These are phyloP conservation scores for Rhodophaea formosa DNA, from an alignment of 2,888 invertebrate genomes.

Conservation along the genomic window DNA sequence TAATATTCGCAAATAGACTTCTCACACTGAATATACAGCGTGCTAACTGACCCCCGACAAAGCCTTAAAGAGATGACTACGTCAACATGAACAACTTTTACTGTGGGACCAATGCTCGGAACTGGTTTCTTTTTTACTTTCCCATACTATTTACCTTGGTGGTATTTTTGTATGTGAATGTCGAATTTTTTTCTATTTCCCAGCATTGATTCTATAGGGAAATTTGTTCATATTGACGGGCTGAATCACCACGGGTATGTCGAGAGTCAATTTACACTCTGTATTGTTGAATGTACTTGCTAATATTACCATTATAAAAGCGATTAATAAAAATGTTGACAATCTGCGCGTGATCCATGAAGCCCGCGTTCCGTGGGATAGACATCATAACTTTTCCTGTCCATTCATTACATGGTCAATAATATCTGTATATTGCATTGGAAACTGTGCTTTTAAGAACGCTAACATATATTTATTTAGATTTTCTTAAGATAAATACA, in stretches of 20 bases:
- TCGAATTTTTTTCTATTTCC: no score
- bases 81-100: no score
- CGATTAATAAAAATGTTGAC: not conserved
- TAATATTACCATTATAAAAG: not conserved
- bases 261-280: no score
- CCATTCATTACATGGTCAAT: not conserved
- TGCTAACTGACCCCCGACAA: no score
- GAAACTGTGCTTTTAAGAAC: not conserved
- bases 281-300: not conserved
- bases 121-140: no score
- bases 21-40: not conserved
- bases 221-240: no score
- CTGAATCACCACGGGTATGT: no score
- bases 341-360: not conserved
- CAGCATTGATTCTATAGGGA: no score
- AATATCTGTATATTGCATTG: not conserved
- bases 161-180: no score
- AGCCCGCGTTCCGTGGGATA: constrained; percentile 6
- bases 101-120: no score
- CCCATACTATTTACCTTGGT: no score
- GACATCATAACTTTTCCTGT: not conserved
- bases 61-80: no score
- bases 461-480: not conserved
- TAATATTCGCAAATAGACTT: not conserved
- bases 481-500: not conserved